Percentiles rank a stretch among this genome's conserved stretches.
Evolutionary conservation across 2,888 invertebrate species (phyloP).

Genomic region (Trissolcus japonicus): DNA sequence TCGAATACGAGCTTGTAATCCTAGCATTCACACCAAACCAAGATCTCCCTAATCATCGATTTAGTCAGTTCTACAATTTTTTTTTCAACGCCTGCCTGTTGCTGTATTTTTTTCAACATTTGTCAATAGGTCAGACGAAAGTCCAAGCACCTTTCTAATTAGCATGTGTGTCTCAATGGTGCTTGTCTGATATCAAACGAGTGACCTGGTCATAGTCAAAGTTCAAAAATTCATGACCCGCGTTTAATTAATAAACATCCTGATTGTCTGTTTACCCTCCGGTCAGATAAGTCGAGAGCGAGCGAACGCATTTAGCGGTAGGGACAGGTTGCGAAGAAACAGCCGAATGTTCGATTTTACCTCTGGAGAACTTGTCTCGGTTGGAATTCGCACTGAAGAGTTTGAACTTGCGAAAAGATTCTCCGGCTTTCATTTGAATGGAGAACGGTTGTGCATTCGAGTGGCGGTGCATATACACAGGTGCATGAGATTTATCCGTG

Average conservation of each 20-base stretch:
- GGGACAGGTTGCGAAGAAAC: constrained; percentile 17
- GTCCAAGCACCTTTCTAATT: background rate
- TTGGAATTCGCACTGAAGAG: constrained; percentile 20
- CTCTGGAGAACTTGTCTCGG: constrained; percentile 21
- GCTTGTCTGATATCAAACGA: background rate
- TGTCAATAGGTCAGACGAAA: too few relatives aligned
- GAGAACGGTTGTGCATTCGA: constrained; percentile 26
- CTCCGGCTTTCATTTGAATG: constrained; percentile 28
- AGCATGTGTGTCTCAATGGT: background rate
- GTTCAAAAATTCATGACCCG: constrained; percentile 19
- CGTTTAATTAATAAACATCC: constrained; percentile 32
- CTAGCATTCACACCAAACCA: too few relatives aligned
- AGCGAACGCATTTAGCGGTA: constrained; percentile 22
- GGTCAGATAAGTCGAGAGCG: constrained; percentile 25
- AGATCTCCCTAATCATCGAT: too few relatives aligned
- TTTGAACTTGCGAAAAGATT: constrained; percentile 5
- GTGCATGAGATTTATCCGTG: constrained; percentile 24
- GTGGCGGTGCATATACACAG: constrained; percentile 18
- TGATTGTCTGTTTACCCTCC: constrained; percentile 7
- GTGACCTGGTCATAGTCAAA: background rate
- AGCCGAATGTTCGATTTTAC: constrained; percentile 11
- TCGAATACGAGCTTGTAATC: too few relatives aligned
- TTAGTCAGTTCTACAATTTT: too few relatives aligned
- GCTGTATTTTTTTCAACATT: too few relatives aligned
- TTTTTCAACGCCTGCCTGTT: too few relatives aligned